A percentile compares a stretch with the other conserved stretches of the same genome.
Conservation (phyloP, 2,797 vertebrate genomes). For the Clarias platycephalus region DNA sequence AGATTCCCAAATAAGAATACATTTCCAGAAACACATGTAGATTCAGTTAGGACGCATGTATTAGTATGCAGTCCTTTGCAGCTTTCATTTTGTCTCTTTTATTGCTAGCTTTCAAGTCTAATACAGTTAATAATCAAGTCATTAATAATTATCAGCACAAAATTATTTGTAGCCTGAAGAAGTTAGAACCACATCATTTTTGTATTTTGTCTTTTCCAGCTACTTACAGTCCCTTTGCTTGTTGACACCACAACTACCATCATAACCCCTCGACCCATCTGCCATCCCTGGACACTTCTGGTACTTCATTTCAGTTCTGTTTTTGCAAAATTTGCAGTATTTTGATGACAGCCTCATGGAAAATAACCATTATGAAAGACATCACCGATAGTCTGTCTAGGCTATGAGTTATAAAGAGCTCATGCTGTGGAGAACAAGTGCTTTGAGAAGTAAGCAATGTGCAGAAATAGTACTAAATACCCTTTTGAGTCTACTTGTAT, state of each 20-base stretch:
- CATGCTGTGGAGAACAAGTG: not conserved
- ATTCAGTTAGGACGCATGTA: no score
- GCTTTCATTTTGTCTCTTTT: no score
- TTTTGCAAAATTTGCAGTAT: not conserved
- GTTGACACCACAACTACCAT: not conserved
- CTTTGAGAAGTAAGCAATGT: not conserved
- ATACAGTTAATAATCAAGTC: no score
- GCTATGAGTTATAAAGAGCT: not conserved
- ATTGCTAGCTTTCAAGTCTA: no score
- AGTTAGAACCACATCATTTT: not conserved
- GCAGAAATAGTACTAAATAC: not conserved
- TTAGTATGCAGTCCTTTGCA: no score
- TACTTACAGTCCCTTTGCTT: not conserved
- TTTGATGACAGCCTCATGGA: not conserved
- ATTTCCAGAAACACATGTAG: no score
- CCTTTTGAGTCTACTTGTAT: not conserved
- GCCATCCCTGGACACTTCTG: not conserved
- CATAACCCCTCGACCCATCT: no score
- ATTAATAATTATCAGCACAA: no score
- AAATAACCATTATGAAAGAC: not conserved
- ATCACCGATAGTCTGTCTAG: not conserved
- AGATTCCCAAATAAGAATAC: no score
- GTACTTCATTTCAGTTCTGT: not conserved
- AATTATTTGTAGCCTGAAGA: no score
- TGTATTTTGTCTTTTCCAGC: not conserved